Conservation (phyloP, 2,797 vertebrate species). For the Myotis vivesi region DNA sequence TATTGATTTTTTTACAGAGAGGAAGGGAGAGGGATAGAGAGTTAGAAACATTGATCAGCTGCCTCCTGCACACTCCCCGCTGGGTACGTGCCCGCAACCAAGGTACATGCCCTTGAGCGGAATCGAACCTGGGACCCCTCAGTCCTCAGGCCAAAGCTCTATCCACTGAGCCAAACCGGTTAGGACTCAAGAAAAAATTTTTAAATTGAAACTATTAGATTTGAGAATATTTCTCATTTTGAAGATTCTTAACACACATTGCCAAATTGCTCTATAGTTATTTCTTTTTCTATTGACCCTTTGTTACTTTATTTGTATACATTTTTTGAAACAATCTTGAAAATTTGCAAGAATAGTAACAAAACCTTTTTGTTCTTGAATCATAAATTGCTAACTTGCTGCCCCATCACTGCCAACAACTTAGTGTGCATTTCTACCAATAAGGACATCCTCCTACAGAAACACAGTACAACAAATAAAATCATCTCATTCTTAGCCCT, state of each 20-base stretch:
- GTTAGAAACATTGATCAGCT: no score
- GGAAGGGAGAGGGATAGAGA: no score
- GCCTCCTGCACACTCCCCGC: no score
- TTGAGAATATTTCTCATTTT: constrained; percentile 14
- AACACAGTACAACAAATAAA: not conserved
- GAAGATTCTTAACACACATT: not conserved
- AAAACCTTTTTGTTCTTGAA: not conserved
- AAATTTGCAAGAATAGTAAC: not conserved
- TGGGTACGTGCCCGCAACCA: no score
- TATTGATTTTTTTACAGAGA: no score
- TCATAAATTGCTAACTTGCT: not conserved
- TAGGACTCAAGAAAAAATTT: not conserved
- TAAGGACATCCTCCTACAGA: not conserved
- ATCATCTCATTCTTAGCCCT: not conserved
- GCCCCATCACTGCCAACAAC: not conserved
- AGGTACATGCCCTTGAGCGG: no score
- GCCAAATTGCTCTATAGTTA: not conserved
- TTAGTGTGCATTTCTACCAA: not conserved
- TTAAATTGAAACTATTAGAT: not conserved
- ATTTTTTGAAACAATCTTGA: not conserved
- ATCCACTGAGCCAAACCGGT: no score
- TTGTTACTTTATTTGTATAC: not conserved
- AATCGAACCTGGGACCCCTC: no score
- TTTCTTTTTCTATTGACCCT: not conserved
- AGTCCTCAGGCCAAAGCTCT: no score